A percentile compares a stretch with the other conserved stretches of the same genome.
Conservation (phyloP, 1,140 invertebrate species). For the Aphelenchoides fujianensis region DNA sequence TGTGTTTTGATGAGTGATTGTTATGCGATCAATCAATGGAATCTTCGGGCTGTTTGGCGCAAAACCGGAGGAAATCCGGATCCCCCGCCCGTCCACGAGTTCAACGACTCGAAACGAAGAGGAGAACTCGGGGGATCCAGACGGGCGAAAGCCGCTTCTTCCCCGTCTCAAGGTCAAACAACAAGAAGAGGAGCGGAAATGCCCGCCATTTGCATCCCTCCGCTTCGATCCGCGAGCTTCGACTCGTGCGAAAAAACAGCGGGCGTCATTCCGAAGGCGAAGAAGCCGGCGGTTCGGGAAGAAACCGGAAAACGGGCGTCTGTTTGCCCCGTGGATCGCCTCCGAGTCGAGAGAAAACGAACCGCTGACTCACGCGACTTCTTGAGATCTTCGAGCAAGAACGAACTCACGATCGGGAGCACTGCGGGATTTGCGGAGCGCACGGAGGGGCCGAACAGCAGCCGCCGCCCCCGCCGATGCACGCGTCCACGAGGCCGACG, state of each 20-base stretch:
- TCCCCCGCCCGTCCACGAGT: too few relatives aligned
- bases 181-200: too few relatives aligned
- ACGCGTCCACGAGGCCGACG: neutral
- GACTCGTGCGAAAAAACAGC: too few relatives aligned
- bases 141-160: too few relatives aligned
- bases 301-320: neutral
- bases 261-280: neutral
- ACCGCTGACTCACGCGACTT: neutral
- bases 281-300: neutral
- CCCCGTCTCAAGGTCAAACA: too few relatives aligned
- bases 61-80: conserved; percentile 4
- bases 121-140: too few relatives aligned
- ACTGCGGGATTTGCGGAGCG: neutral
- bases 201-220: too few relatives aligned
- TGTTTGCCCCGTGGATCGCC: neutral
- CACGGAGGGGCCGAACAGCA: neutral
- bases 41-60: neutral
- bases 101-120: too few relatives aligned
- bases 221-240: too few relatives aligned
- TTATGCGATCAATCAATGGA: neutral
- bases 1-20: neutral
- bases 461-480: conserved; percentile 4
- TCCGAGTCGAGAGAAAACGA: neutral
- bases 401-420: neutral
- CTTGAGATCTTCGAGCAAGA: neutral